Base-by-base conservation (phyloP, 1,140 invertebrate genomes). In the Charaxes varanes region DNA sequence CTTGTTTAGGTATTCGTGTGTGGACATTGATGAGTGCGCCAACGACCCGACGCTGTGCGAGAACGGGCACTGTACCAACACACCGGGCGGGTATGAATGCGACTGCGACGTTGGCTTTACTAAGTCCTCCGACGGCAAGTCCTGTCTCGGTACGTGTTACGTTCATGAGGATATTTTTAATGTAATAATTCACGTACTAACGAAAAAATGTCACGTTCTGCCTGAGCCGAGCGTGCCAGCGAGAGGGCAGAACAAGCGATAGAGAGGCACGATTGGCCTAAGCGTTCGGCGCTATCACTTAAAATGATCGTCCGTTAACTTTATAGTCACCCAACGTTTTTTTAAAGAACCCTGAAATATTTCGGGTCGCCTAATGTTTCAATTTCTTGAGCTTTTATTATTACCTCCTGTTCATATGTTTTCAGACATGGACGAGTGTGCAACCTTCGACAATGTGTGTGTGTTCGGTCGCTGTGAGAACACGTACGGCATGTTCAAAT, bases 391-490 rank as follows among this genome's bases (percentile, higher is more conserved):
- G n/a, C n/a, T 33, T 1, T 33, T n/a, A 6, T 30, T 11, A 27
- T 44, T 32, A 19, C 1, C 6, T 10, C 13, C 1, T 23, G 16
- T 26, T 7, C 18, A 10, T 46, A 16, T 21, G 37, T 45, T 49
- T 60, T 62, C 79, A 90, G 91, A 92, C 76, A 89, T 92, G 57
- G 88, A 92, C 72, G 91, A 92, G 77, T 92, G 91, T 67, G 88
- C 91, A 14, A 91, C 93, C 80, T 96, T 96, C 77, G 90, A 88
- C 59, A 94, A 95, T 62, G 85, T 96, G 1, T 97, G 94, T 71
- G 92, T 95, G 2, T 94, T 89, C 72, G 94, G 94, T 0, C 87
- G 87, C 46, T 96, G 95, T 82, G 92, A 94, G 61, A 97, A 97
- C 71, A 90, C 92, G 1, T 92, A 94, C 70, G 94, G 95, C 7